Evolutionary conservation across 2,888 invertebrate species (phyloP).

Genomic region (Parthenolecanium corni): DNA sequence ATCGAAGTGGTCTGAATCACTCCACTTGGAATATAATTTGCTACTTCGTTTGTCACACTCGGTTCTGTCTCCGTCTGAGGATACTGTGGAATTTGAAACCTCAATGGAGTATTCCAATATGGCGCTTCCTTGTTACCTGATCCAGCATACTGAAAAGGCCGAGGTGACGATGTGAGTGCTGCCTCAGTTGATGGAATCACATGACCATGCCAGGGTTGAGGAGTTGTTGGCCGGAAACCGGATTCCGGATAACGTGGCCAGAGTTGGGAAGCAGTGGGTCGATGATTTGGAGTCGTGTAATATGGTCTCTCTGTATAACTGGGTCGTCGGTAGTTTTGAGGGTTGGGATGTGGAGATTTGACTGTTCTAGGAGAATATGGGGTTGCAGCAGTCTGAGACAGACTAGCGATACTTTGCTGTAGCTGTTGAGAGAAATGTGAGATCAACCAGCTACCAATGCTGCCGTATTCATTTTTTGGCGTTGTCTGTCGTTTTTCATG

Average conservation of each 20-base stretch:
- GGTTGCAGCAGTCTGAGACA: neutral
- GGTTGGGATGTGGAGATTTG: slow-evolving; percentile 3
- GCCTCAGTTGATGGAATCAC: neutral
- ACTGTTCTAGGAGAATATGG: slow-evolving; percentile 1
- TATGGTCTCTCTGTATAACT: neutral
- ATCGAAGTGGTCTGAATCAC: too few relatives aligned
- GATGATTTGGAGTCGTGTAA: too few relatives aligned
- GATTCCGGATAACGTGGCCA: neutral
- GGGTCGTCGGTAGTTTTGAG: neutral
- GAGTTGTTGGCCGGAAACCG: neutral
- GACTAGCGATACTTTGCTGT: neutral
- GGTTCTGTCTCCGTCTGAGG: too few relatives aligned
- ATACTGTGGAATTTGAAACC: too few relatives aligned
- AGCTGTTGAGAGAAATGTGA: slow-evolving; percentile 1
- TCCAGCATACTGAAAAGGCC: too few relatives aligned
- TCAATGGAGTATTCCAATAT: too few relatives aligned
- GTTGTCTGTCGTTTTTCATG: neutral
- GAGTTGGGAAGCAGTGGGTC: too few relatives aligned
- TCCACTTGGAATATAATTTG: too few relatives aligned
- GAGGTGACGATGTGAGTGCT: neutral
- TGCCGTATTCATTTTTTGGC: slow-evolving; percentile 2
- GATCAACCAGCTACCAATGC: slow-evolving; percentile 16
- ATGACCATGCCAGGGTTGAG: neutral
- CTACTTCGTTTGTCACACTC: too few relatives aligned
- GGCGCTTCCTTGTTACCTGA: too few relatives aligned